phyloP scores from a whole-genome alignment of 2,113 vertebrate species.

The Tragelaphus strepsiceros region DNA sequence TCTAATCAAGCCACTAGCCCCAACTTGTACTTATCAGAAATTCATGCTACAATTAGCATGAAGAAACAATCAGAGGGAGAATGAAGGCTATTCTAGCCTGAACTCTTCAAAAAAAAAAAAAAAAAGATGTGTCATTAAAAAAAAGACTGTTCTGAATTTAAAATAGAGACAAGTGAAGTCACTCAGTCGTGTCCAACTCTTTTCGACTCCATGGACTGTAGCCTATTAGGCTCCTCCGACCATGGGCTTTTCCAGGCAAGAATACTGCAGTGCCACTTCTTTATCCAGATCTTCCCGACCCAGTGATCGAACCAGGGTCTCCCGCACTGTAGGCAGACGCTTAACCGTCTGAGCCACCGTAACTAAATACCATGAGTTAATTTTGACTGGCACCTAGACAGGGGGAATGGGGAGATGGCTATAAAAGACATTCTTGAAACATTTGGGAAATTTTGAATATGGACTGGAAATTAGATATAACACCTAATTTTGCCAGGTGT shows the following conservation, averaged over 20 bases:
- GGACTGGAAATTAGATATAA: neutral
- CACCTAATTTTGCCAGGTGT: neutral
- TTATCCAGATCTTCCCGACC: neutral
- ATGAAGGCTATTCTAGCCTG: neutral
- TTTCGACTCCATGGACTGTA: neutral
- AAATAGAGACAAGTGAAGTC: neutral
- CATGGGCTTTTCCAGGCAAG: neutral
- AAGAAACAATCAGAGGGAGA: neutral
- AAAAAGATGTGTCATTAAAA: neutral
- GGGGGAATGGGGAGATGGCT: neutral
- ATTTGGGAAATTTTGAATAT: neutral
- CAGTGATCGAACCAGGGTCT: neutral
- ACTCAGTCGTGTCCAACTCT: rapidly evolving
- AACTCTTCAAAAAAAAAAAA: neutral
- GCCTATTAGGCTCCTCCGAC: neutral
- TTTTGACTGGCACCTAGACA: neutral
- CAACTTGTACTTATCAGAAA: neutral
- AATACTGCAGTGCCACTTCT: neutral
- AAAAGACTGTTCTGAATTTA: neutral
- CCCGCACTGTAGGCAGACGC: neutral
- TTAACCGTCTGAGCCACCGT: neutral
- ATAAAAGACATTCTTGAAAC: neutral
- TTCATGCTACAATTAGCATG: neutral
- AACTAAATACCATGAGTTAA: neutral
- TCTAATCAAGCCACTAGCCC: neutral